phyloP scores from a whole-genome alignment of 2,797 vertebrate genomes.

The Poeciliopsis infans region DNA sequence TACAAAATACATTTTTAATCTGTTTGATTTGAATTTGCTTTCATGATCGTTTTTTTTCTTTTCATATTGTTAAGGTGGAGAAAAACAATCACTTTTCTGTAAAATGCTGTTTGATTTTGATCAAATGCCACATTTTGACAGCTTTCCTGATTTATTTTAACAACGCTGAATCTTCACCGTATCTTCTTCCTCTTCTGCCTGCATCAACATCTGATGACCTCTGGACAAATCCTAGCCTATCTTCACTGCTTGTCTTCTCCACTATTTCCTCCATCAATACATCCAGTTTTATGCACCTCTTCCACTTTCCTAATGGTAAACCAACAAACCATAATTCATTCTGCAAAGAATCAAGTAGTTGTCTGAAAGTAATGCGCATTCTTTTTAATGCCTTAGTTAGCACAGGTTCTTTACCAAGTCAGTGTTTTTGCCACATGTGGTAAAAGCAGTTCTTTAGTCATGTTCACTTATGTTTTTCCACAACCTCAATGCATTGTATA shows the following conservation, averaged over 20 bases:
- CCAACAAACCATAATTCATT: neutral
- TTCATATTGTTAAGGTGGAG: conserved; percentile 18
- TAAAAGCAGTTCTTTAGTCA: neutral
- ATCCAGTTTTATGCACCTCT: neutral
- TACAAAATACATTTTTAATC: neutral
- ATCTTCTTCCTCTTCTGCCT: neutral
- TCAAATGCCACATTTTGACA: neutral
- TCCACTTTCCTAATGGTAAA: neutral
- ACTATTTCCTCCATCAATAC: neutral
- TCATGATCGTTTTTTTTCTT: conserved; percentile 22
- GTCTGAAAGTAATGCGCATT: neutral
- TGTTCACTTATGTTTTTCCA: neutral
- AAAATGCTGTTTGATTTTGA: neutral
- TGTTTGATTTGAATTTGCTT: conserved; percentile 4
- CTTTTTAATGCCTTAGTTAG: neutral
- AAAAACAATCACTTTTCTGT: neutral
- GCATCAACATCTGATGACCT: neutral
- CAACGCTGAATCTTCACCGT: neutral
- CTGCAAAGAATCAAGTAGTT: neutral
- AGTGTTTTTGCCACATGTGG: neutral
- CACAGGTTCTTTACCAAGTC: neutral
- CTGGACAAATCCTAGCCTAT: neutral
- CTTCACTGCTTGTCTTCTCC: neutral
- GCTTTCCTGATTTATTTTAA: neutral
- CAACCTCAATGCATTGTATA: conserved; percentile 6